These are phyloP conservation scores for Myrmecophaga tridactyla DNA, from an alignment of 2,113 vertebrate species.

Conservation along the genomic window DNA sequence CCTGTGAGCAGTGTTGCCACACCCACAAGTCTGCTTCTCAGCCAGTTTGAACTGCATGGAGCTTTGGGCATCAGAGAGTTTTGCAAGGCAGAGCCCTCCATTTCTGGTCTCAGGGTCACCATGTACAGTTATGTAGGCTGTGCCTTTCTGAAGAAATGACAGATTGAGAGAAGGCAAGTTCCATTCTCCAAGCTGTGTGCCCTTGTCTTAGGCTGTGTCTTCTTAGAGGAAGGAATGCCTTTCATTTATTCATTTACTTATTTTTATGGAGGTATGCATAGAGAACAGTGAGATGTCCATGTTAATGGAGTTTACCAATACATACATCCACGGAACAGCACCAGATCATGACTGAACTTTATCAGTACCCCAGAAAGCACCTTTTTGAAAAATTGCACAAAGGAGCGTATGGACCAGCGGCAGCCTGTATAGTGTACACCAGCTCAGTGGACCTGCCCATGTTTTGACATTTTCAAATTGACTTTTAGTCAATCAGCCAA, in stretches of 20 bases:
- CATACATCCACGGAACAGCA: not conserved
- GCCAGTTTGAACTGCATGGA: not conserved
- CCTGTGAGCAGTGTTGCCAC: not conserved
- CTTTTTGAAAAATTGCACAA: not conserved
- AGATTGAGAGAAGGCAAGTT: not conserved
- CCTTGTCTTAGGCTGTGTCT: not conserved
- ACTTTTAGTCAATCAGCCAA: not conserved
- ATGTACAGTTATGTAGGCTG: not conserved
- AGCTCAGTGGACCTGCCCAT: not conserved
- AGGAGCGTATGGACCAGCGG: not conserved
- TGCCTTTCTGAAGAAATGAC: not conserved
- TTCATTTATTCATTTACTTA: not conserved
- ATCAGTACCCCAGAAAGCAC: not conserved
- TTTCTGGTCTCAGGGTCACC: not conserved
- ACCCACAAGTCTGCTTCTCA: not conserved
- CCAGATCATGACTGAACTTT: not conserved
- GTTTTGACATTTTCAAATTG: constrained; percentile 43
- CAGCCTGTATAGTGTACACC: not conserved
- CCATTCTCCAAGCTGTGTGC: not conserved
- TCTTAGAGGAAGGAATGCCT: not conserved
- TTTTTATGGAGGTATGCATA: not conserved
- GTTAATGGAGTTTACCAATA: not conserved
- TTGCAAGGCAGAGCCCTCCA: not conserved
- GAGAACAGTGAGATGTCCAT: not conserved
- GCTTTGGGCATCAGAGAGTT: not conserved